A percentile compares a stretch with the other conserved stretches of the same genome.
Conservation (phyloP, 1,140 invertebrate genomes). For the Drosophila murphyi region DNA sequence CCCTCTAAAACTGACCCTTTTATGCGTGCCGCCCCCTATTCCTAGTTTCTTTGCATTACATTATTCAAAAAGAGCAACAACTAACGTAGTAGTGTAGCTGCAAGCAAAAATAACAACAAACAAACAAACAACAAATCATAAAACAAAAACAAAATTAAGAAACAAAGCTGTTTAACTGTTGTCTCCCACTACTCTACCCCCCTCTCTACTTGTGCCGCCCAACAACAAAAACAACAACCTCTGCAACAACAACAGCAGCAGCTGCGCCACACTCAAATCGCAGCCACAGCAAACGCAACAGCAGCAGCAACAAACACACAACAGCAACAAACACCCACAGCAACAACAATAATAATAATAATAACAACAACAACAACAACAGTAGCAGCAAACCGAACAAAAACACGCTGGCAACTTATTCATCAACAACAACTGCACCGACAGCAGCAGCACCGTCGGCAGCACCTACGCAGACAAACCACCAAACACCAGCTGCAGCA, state of each 20-base stretch:
- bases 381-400: conserved; percentile 43
- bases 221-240: conserved; percentile 41
- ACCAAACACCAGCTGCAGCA: conserved; percentile 51
- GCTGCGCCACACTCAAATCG: conserved; percentile 28
- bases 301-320: conserved; percentile 26
- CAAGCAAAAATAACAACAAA: conserved; percentile 60
- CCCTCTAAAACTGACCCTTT: background rate
- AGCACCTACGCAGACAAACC: conserved; percentile 48
- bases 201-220: conserved; percentile 63
- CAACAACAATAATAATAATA: conserved; percentile 25
- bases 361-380: conserved; percentile 46
- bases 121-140: conserved; percentile 38
- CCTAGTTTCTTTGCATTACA: conserved; percentile 55
- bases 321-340: conserved; percentile 3
- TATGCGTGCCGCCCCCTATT: conserved; percentile 42
- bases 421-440: conserved; percentile 32
- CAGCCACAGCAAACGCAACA: conserved; percentile 18
- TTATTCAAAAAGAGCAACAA: conserved; percentile 57
- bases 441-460: conserved; percentile 32
- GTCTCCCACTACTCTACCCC: conserved; percentile 78
- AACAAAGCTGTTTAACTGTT: conserved; percentile 78
- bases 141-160: conserved; percentile 43
- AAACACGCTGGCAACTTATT: conserved; percentile 46
- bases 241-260: conserved; percentile 10
- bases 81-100: conserved; percentile 76